phyloP scores from a whole-genome alignment of 2,113 vertebrate genomes.

The Coracopsis vasa region DNA sequence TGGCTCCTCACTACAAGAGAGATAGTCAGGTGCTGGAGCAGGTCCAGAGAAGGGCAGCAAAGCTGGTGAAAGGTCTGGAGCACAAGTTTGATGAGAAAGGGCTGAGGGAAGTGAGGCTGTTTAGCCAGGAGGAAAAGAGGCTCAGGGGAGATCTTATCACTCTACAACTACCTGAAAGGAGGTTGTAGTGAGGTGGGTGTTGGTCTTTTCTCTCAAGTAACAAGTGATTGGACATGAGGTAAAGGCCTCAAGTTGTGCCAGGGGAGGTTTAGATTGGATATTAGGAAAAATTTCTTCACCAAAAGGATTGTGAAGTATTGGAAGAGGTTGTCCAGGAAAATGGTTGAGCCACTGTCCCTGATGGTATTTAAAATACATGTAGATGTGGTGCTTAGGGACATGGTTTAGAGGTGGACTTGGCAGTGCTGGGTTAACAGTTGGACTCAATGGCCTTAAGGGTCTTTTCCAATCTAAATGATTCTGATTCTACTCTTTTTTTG shows the following conservation, averaged over 20 bases:
- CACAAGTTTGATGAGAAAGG: neutral
- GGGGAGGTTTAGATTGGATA: neutral
- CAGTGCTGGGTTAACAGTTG: neutral
- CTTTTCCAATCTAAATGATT: neutral
- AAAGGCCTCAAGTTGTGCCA: neutral
- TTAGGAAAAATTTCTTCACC: neutral
- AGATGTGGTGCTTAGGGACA: too few species aligned
- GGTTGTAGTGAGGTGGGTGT: neutral
- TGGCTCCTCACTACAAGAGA: neutral
- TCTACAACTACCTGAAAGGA: neutral
- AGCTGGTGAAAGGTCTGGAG: neutral
- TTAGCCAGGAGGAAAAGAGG: neutral
- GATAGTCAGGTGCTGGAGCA: fast-evolving
- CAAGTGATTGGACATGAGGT: neutral
- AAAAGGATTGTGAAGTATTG: neutral
- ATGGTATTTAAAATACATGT: neutral
- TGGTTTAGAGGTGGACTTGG: neutral
- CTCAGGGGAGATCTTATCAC: neutral
- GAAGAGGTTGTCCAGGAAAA: neutral
- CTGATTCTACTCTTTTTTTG: neutral
- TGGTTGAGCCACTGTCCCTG: neutral
- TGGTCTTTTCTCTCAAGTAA: neutral
- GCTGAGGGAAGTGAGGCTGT: neutral
- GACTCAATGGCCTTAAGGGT: neutral
- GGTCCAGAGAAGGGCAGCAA: neutral